Evolutionary conservation across 1,140 invertebrate genomes (phyloP), one percentile per base, ranked within the genome.

Genomic region (Drosophila sulfurigaster): DNA sequence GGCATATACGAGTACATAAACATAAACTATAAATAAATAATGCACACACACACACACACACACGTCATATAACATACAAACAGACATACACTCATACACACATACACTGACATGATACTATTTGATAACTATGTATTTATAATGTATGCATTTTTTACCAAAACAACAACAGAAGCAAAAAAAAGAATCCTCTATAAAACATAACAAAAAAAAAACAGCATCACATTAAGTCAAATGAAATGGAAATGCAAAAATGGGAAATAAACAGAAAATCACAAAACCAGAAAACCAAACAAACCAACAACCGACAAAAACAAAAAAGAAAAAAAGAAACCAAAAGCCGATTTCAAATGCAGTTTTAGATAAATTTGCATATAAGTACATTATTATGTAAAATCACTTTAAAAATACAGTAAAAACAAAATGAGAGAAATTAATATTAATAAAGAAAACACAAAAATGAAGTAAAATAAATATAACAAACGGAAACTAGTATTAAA

Each of bases 91-190:
- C 54, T 64, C 52, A 74, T 58, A 51, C 43, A 72, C n/a, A 67
- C 20, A 73, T 5, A 75, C 11, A 80, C 59, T 46, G 35, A 46
- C 13, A 73, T 71, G 73, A 82, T 75, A 80, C 83, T 88, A 89
- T 91, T 90, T 90, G 87, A 90, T 91, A 90, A 91, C 87, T 90
- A 90, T 90, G 82, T 90, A 90, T 90, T 90, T 90, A 91, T 90
- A 82, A 87, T 86, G 87, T 90, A 91, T 91, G 87, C 77, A 87
- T 82, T 90, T 90, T 90, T 90, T 90, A 89, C 83, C 74, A 78
- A 88, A 25, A 86, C 64, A 79, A 54, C 25, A 75, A 66, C 46
- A 65, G 74, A 10, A 68, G 38, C 51, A 62, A 54, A 60, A 56
- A 10, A 66, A 43, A 68, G 10, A 65, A 62, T 46, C 66, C 51